Conservation (phyloP, 2,797 vertebrate genomes). For the Muraenolepis orangiensis region DNA sequence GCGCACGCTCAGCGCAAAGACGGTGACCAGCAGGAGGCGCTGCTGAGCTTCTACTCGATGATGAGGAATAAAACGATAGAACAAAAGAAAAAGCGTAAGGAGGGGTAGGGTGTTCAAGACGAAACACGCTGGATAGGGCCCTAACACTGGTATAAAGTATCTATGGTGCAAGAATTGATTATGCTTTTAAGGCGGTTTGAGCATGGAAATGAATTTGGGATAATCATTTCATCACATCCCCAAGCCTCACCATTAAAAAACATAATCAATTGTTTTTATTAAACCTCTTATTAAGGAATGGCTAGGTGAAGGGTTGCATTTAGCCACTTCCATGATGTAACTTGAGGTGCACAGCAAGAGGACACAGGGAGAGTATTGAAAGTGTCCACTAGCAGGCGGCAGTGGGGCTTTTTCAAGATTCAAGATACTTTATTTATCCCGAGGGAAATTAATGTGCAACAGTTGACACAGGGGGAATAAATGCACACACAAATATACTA, state of each 20-base stretch:
- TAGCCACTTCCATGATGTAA: neutral
- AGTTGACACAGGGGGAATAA: too few species aligned
- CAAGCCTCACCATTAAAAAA: too few species aligned
- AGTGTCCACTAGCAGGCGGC: too few species aligned
- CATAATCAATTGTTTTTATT: too few species aligned
- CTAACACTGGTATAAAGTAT: neutral
- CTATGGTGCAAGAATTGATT: neutral
- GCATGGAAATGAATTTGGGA: too few species aligned
- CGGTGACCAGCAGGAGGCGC: slow-evolving; percentile 93
- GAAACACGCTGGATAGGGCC: neutral
- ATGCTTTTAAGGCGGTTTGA: neutral
- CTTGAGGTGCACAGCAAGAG: too few species aligned
- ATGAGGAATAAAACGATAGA: neutral
- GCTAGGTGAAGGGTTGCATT: neutral
- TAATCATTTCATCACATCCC: too few species aligned
- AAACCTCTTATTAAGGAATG: too few species aligned
- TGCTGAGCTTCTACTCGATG: slow-evolving; percentile 89
- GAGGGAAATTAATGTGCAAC: too few species aligned
- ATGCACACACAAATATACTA: too few species aligned
- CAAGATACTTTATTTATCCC: too few species aligned
- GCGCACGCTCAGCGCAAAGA: slow-evolving; percentile 94
- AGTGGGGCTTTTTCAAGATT: neutral
- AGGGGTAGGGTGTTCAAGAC: neutral
- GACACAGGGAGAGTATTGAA: neutral
- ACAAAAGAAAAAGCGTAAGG: neutral